Evolutionary conservation across 2,797 vertebrate species (phyloP).

Genomic region (Phyllotis vaccarum): DNA sequence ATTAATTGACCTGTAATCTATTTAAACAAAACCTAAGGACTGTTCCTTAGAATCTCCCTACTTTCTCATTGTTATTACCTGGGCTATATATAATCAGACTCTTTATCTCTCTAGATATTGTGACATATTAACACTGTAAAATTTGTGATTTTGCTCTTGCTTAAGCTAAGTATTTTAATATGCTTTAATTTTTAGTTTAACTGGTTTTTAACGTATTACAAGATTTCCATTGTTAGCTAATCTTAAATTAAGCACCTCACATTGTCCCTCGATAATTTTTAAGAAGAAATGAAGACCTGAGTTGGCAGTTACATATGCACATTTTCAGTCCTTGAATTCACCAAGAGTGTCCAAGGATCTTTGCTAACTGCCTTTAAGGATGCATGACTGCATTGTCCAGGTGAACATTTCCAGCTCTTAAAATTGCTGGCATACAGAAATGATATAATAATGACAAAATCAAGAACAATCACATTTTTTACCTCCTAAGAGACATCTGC

Average conservation of each 20-base stretch:
- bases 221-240: neutral
- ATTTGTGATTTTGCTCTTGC: neutral
- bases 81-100: neutral
- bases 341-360: neutral
- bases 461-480: neutral
- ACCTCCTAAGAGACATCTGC: neutral
- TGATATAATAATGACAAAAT: neutral
- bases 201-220: neutral
- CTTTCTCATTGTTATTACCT: slow-evolving; percentile 31
- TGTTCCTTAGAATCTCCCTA: slow-evolving; percentile 15
- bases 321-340: neutral
- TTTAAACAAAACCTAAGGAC: slow-evolving; percentile 13
- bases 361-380: neutral
- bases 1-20: neutral
- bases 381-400: neutral
- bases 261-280: slow-evolving; percentile 7
- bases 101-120: neutral
- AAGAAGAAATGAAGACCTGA: neutral
- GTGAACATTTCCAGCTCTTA: neutral
- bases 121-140: neutral
- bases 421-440: neutral
- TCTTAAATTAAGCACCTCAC: slow-evolving; percentile 30
- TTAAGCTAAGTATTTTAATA: neutral
- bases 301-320: neutral
- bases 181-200: neutral